Evolutionary conservation across 2,113 vertebrate genomes (phyloP).

Genomic region (Meriones unguiculatus): DNA sequence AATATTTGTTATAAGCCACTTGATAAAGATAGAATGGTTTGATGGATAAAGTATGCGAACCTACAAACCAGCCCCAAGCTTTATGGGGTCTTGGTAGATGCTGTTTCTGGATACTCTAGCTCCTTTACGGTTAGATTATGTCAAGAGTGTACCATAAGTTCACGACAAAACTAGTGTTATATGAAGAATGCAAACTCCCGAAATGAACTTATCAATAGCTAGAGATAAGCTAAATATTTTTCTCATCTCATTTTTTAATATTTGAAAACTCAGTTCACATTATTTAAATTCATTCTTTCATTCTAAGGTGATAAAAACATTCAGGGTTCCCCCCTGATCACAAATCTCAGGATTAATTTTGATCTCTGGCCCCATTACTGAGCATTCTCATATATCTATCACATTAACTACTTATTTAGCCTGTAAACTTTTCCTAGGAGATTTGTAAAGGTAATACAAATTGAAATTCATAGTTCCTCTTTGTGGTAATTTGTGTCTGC

Average conservation of each 20-base stretch:
- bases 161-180: neutral
- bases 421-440: slow-evolving; percentile 68
- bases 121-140: neutral
- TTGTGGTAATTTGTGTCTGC: slow-evolving; percentile 60
- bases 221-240: neutral
- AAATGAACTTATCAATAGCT: neutral
- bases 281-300: slow-evolving; percentile 46
- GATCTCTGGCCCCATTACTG: slow-evolving; percentile 70
- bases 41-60: neutral
- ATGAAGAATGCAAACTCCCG: neutral
- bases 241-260: slow-evolving; percentile 26
- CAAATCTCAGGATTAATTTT: slow-evolving; percentile 71
- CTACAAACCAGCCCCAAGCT: neutral
- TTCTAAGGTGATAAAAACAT: neutral
- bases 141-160: neutral
- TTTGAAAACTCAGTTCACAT: neutral
- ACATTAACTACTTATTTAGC: slow-evolving; percentile 55
- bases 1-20: neutral
- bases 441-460: slow-evolving; percentile 54
- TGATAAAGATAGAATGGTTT: neutral
- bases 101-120: neutral
- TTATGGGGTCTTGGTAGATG: neutral
- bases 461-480: slow-evolving; percentile 67
- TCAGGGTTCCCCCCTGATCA: slow-evolving; percentile 8
- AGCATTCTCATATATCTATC: slow-evolving; percentile 64